Percentiles rank a stretch among this genome's conserved stretches.
Conservation (phyloP, 2,113 vertebrate genomes). For the Rhinichthys klamathensis region DNA sequence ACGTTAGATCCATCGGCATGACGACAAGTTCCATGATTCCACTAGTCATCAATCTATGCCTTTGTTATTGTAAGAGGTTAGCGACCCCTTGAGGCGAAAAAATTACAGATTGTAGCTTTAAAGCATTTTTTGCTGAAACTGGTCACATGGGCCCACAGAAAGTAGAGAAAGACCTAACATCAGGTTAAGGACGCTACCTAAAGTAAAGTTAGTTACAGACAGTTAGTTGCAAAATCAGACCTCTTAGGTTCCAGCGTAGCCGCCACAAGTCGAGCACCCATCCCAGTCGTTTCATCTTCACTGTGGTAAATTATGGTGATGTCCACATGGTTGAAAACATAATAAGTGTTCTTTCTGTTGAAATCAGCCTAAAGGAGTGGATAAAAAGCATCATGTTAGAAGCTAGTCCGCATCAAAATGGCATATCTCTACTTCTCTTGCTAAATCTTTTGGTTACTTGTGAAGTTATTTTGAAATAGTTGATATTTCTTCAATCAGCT, state of each 20-base stretch:
- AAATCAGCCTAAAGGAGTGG: slow-evolving; percentile 83
- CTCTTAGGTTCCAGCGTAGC: slow-evolving; percentile 96
- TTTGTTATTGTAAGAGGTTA: too few species aligned
- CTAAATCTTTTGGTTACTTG: neutral
- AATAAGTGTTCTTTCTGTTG: slow-evolving; percentile 90
- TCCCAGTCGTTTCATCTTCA: slow-evolving; percentile 81
- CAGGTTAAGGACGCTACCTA: neutral
- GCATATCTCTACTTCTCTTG: neutral
- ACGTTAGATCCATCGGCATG: too few species aligned
- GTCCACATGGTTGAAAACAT: slow-evolving; percentile 97
- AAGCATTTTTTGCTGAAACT: neutral
- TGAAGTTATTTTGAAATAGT: neutral
- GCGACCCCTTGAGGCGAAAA: too few species aligned
- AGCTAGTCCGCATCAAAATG: neutral
- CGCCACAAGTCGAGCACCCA: slow-evolving; percentile 87
- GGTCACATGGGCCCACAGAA: neutral
- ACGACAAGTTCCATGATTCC: too few species aligned
- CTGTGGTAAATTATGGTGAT: slow-evolving; percentile 92
- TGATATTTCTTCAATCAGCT: neutral
- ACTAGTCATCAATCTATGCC: too few species aligned
- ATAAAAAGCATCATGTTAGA: neutral
- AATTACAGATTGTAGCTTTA: too few species aligned
- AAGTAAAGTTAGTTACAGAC: neutral
- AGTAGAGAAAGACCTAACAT: neutral
- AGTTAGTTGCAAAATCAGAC: slow-evolving; percentile 64